Evolutionary conservation across 2,888 invertebrate genomes (phyloP), one percentile per base, ranked within the genome.

Genomic region (Tachina grossa): DNA sequence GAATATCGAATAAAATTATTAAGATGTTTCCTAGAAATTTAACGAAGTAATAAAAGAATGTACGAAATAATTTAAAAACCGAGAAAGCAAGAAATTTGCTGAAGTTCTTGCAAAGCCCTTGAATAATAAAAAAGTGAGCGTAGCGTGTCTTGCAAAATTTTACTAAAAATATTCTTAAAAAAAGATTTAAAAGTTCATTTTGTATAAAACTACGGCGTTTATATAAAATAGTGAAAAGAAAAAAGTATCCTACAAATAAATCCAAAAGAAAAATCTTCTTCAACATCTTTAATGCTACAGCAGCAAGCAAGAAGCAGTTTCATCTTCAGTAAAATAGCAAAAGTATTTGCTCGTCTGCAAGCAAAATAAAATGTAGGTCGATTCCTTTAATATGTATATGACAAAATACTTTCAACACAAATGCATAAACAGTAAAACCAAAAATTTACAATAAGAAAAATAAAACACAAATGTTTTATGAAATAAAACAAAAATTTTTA

Each of bases 291-390:
- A 16, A 61, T 16, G 41, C 69, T 31, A 53, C 78, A 68, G 6
- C 51, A 57, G 19, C 22, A 53, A 31, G 22, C 47, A 53, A 22
- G 47, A 47, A 55, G 57, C 66, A 57, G 53, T 47, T 43, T 39
- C 9, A 59, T 14, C 22, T 74, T 22, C 14, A 55, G 45, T 8
- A 55, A 41, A 22, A 51, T 13, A 59, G 14, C 11, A 57, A 16
- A 66, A 71, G 45, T 63, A 39, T 31, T 51, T 79, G n/a, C 39
- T 39, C 31, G 31, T 16, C 49, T 51, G 6, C 47, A 45, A 79
- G 39, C 55, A 16, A 45, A 39, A 69, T 76, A 72, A 85, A 85
- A 85, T 83, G 85, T 85, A 85, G 85, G 85, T 85, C 85, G 85
- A 55, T 71, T 80, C 57, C 51, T 72, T 76, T 43, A 66, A 77